Evolutionary conservation across 2,113 vertebrate species (phyloP).

Genomic region (Polyodon spathula): DNA sequence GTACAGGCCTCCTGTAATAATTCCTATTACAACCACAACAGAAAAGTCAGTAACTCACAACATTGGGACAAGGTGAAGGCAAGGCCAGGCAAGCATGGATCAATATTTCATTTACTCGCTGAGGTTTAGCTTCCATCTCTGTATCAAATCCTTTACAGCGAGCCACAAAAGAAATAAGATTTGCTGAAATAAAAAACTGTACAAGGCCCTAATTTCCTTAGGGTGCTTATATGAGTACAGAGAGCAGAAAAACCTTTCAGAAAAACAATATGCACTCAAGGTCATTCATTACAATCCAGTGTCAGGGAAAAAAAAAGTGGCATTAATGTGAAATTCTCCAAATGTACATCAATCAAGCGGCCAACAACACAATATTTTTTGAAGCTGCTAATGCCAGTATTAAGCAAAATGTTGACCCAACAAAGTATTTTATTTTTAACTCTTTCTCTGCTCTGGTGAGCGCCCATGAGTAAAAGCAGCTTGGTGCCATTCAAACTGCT

Average conservation of each 20-base stretch:
- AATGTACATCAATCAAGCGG: constrained; percentile 63
- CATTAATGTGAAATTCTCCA: constrained; percentile 63
- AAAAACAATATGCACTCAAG: constrained; percentile 69
- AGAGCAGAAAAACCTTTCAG: constrained; percentile 55
- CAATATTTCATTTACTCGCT: constrained; percentile 99
- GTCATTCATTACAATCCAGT: constrained; percentile 72
- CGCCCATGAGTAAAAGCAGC: too few relatives aligned
- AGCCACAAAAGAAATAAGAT: constrained; percentile 79
- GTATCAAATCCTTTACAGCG: constrained; percentile 91
- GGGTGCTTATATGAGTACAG: constrained; percentile 56
- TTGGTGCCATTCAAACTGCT: too few relatives aligned
- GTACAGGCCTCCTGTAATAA: constrained; percentile 97
- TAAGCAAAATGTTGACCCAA: background rate
- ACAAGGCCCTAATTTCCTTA: constrained; percentile 79
- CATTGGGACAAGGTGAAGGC: constrained; percentile 98
- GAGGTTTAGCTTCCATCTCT: constrained; percentile 77
- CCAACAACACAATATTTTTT: constrained; percentile 47
- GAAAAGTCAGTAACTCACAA: constrained; percentile 97
- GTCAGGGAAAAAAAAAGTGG: constrained; percentile 66
- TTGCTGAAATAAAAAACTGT: constrained; percentile 68
- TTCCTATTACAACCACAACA: constrained; percentile 98
- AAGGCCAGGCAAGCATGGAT: constrained; percentile 92
- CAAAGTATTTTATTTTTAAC: too few relatives aligned
- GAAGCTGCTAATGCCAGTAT: constrained; percentile 10
- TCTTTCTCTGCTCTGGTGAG: too few relatives aligned